Conservation (phyloP, 1,140 invertebrate species). For the Bradysia coprophila region DNA sequence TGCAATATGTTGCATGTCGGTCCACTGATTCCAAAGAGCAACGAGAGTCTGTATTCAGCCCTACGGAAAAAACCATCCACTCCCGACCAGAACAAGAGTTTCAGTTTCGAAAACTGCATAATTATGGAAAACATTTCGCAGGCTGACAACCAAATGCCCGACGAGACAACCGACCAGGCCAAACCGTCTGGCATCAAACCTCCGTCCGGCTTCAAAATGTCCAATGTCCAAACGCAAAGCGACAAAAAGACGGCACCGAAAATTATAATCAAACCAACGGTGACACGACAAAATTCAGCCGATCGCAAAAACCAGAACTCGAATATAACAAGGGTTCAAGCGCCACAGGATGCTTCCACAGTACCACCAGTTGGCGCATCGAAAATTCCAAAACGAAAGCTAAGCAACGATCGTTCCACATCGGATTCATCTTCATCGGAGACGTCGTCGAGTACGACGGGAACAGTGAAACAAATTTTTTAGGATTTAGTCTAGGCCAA, state of each 20-base stretch:
- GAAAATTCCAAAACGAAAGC: background rate
- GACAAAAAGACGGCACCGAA: background rate
- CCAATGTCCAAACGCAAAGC: background rate
- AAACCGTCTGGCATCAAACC: background rate
- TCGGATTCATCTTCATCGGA: background rate
- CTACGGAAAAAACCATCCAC: constrained; percentile 1
- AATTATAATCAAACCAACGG: background rate
- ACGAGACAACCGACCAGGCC: background rate
- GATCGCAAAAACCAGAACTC: background rate
- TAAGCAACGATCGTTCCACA: background rate
- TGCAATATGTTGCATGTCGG: constrained; percentile 30
- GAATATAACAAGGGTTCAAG: background rate
- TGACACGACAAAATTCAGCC: background rate
- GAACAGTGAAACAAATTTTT: background rate
- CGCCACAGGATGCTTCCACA: background rate
- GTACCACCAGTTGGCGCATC: background rate
- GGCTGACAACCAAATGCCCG: background rate
- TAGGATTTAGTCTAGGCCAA: too few relatives aligned
- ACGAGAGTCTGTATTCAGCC: constrained; percentile 8
- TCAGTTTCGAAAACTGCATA: background rate
- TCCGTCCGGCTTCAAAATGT: background rate
- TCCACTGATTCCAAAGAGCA: constrained; percentile 27
- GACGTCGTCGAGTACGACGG: background rate
- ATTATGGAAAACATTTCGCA: background rate
- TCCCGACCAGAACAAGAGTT: background rate